phyloP scores from a whole-genome alignment of 1,140 invertebrate species.

The Neodiprion pinetum region DNA sequence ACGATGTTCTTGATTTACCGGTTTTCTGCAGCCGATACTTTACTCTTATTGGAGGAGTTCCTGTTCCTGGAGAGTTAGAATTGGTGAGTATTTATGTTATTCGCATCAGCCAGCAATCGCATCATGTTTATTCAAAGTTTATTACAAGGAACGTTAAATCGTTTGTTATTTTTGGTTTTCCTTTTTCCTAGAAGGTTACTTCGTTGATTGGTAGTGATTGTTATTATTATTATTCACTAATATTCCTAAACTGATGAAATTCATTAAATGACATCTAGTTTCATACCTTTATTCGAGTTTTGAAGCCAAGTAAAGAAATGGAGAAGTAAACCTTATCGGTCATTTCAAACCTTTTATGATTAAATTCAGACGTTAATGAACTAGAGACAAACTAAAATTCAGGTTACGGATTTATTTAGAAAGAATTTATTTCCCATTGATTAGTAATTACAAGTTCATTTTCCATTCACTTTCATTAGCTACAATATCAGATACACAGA shows the following conservation, averaged over 20 bases:
- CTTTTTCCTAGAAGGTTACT: not conserved
- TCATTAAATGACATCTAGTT: too few relatives aligned
- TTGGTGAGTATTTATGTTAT: slow-evolving; percentile 65
- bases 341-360: slow-evolving; percentile 13
- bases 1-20: slow-evolving; percentile 20
- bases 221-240: slow-evolving; percentile 25
- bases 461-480: too few relatives aligned
- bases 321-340: slow-evolving; percentile 16
- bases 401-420: too few relatives aligned
- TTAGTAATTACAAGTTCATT: too few relatives aligned
- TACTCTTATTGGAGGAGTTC: slow-evolving; percentile 94
- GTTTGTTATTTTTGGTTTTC: not conserved
- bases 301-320: too few relatives aligned
- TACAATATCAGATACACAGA: too few relatives aligned
- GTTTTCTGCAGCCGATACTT: slow-evolving; percentile 74
- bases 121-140: slow-evolving; percentile 13
- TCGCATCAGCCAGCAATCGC: slow-evolving; percentile 21
- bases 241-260: not conserved
- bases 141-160: not conserved
- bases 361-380: too few relatives aligned
- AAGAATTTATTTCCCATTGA: too few relatives aligned
- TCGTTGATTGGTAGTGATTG: slow-evolving; percentile 10
- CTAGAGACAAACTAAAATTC: too few relatives aligned
- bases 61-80: slow-evolving; percentile 89
- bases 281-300: too few relatives aligned